Conservation (phyloP, 2,888 invertebrate genomes). For the Nysson spinosus region DNA sequence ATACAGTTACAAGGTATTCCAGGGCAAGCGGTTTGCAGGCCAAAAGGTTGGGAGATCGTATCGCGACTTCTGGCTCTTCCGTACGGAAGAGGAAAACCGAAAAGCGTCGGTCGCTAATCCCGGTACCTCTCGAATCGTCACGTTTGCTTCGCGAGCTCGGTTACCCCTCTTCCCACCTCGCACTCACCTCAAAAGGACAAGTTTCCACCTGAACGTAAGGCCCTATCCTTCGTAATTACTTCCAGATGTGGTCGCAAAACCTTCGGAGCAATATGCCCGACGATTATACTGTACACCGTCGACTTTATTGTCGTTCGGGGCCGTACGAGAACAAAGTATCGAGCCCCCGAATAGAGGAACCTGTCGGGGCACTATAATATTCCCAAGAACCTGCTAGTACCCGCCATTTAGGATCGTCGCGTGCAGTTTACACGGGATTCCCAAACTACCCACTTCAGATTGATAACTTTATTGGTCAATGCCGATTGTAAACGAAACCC, state of each 20-base stretch:
- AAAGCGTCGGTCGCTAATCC: slow-evolving; percentile 63
- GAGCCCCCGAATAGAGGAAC: background rate
- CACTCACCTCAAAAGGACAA: slow-evolving; percentile 14
- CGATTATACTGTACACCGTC: slow-evolving; percentile 7
- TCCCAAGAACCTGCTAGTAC: slow-evolving; percentile 6
- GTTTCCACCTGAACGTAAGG: slow-evolving; percentile 39
- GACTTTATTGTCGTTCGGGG: slow-evolving; percentile 35
- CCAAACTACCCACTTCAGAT: slow-evolving; percentile 34
- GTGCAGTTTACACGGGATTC: slow-evolving; percentile 33
- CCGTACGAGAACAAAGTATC: slow-evolving; percentile 6
- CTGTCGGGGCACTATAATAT: slow-evolving; percentile 22
- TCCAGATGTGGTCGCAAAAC: slow-evolving; percentile 64
- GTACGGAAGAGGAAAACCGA: slow-evolving; percentile 35
- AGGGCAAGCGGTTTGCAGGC: slow-evolving; percentile 10
- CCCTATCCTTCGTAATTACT: slow-evolving; percentile 64
- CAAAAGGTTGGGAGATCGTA: slow-evolving; percentile 38
- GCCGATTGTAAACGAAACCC: slow-evolving; percentile 51
- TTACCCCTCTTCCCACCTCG: background rate
- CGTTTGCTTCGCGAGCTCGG: slow-evolving; percentile 48
- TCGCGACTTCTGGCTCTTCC: slow-evolving; percentile 48
- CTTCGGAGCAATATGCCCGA: slow-evolving; percentile 2
- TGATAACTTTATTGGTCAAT: slow-evolving; percentile 47
- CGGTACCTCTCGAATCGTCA: slow-evolving; percentile 61
- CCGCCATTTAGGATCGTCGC: slow-evolving; percentile 17
- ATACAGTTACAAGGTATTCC: slow-evolving; percentile 31